A percentile compares a stretch with the other conserved stretches of the same genome.
Conservation (phyloP, 2,888 invertebrate species). For the Ellobium chinense region DNA sequence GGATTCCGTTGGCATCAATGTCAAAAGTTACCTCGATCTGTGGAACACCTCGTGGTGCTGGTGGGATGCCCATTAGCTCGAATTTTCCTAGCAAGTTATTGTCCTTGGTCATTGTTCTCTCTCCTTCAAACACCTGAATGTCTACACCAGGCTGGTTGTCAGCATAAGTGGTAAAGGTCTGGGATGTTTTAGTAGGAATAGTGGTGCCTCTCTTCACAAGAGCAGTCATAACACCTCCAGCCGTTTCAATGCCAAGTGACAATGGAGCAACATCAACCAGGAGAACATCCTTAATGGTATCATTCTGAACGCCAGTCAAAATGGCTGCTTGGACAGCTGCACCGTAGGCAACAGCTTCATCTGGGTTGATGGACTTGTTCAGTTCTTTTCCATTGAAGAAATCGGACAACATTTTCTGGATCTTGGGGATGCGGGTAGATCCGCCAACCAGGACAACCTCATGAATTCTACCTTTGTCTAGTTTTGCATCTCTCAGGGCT, state of each 20-base stretch:
- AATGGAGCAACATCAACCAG: conserved; percentile 84
- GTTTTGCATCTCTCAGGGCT: conserved; percentile 94
- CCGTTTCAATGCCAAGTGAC: conserved; percentile 83
- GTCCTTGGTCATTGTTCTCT: conserved; percentile 96
- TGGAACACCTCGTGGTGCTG: conserved; percentile 76
- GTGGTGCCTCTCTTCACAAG: conserved; percentile 74
- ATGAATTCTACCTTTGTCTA: conserved; percentile 89
- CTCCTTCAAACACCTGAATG: conserved; percentile 90
- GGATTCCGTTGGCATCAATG: conserved; percentile 92
- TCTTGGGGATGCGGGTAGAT: conserved; percentile 97
- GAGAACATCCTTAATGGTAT: conserved; percentile 83
- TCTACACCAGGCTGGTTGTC: conserved; percentile 86
- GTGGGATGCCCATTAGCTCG: conserved; percentile 75
- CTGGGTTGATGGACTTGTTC: conserved; percentile 97
- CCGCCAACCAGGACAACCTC: conserved; percentile 88
- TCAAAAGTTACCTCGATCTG: conserved; percentile 86
- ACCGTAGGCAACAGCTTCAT: conserved; percentile 94
- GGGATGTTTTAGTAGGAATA: conserved; percentile 77
- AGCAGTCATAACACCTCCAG: conserved; percentile 75
- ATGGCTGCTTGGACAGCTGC: conserved; percentile 80
- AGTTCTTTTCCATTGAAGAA: conserved; percentile 87
- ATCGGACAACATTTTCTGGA: conserved; percentile 92
- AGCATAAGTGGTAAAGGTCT: conserved; percentile 90
- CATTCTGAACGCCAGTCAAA: conserved; percentile 85
- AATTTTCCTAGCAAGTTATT: conserved; percentile 84